Conservation (phyloP, 92 coral and sea anemone species). For the Epizoanthus stellaris region DNA sequence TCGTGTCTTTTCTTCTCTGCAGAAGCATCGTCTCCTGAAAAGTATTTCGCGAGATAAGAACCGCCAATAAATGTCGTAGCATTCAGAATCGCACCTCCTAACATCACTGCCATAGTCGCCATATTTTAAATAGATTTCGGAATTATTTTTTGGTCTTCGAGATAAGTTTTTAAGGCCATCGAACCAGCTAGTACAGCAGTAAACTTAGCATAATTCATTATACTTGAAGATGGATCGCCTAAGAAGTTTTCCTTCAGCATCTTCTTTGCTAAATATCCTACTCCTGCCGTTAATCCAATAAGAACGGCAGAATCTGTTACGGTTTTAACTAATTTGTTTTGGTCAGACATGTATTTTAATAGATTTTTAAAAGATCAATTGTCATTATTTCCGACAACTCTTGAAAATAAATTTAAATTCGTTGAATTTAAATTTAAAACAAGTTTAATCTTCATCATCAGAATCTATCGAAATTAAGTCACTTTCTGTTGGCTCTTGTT, state of each 20-base stretch:
- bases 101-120: slow-evolving; percentile 18
- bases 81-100: slow-evolving; percentile 27
- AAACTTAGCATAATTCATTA: slow-evolving; percentile 9
- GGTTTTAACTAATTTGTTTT: not conserved
- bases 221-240: not conserved
- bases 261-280: not conserved
- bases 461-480: not conserved
- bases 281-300: not conserved
- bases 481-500: not conserved
- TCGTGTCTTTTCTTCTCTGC: slow-evolving; percentile 22
- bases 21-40: not conserved
- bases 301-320: not conserved
- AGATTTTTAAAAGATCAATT: not conserved
- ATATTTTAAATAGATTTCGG: not conserved
- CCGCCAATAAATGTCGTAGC: slow-evolving; percentile 29
- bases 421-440: too few relatives aligned
- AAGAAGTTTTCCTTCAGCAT: not conserved
- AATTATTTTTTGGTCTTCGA: not conserved
- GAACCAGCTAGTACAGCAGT: slow-evolving; percentile 5
- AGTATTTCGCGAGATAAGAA: slow-evolving; percentile 3
- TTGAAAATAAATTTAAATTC: not conserved
- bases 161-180: not conserved
- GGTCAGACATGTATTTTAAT: not conserved
- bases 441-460: not conserved
- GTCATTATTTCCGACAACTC: not conserved